Base-by-base conservation (phyloP, 1,140 invertebrate genomes). In the Drosophila truncata region DNA sequence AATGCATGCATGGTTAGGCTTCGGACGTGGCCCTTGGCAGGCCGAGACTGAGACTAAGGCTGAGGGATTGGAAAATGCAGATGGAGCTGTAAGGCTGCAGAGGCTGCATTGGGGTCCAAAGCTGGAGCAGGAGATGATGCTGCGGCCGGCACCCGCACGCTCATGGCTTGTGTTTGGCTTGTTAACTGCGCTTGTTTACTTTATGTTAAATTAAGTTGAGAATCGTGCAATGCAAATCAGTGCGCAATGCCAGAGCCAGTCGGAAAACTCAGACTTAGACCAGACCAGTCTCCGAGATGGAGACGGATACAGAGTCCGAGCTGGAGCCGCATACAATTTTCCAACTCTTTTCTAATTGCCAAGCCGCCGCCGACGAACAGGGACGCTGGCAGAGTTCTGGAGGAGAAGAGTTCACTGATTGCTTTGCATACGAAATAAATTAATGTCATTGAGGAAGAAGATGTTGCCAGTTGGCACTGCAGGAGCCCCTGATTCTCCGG, bases 121-220 rank as follows among this genome's bases (percentile, higher is more conserved):
- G 46, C 35, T 50, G 58, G 50, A 75, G 72, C 44, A 46, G 59
- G 60, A 49, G 59, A 65, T 69, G 59, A 46, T 50, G 62, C 77
- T 79, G 64, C 31, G 50, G 67, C 70, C 67, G 66, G 78, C 82
- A 87, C 82, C 82, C 83, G 77, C 84, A 84, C 85, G 80, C 84
- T 87, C 84, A 90, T 82, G 79, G 78, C 81, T 90, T 90, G 82
- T 90, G 85, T 90, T 90, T 90, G 82, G 82, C 90, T 91, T 91
- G 90, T 91, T 91, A 91, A 85, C 88, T 90, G 81, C 78, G 79
- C 91, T 86, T 91, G 90, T 91, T 91, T 91, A 91, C 90, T 91
- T 91, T 91, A 91, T 91, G 90, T 91, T 91, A 91, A 91, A 91
- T 91, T 91, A 91, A 91, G 90, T 91, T 91, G 82, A 91, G 79